Conservation (phyloP, 2,113 vertebrate genomes). For the Phaetusa simplex region DNA sequence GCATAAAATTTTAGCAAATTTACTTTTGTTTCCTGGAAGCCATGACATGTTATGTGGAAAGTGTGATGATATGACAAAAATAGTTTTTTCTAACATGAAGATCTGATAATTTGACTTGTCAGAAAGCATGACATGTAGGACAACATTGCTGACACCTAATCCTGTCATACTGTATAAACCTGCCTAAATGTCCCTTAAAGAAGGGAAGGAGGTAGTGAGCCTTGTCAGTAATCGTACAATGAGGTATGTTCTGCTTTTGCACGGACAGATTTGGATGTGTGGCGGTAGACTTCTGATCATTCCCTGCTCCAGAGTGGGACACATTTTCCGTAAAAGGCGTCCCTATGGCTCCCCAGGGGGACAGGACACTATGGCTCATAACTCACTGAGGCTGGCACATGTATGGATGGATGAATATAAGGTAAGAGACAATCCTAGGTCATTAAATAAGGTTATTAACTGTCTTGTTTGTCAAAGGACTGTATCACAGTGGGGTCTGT, state of each 20-base stretch:
- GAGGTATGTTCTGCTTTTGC: neutral
- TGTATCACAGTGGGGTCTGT: neutral
- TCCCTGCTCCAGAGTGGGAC: conserved; percentile 94
- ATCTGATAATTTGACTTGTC: neutral
- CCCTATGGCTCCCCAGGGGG: conserved; percentile 94
- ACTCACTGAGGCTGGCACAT: conserved; percentile 90
- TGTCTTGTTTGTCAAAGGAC: neutral
- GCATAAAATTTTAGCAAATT: neutral
- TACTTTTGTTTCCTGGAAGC: neutral
- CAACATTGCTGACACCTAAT: neutral
- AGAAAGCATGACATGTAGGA: neutral
- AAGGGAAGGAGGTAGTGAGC: neutral
- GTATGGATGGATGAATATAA: conserved; percentile 99
- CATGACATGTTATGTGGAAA: neutral
- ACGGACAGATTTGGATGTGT: conserved; percentile 96
- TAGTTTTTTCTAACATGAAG: neutral
- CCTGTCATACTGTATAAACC: neutral
- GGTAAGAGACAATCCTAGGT: conserved; percentile 65
- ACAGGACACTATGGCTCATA: conserved; percentile 96
- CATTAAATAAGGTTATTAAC: neutral
- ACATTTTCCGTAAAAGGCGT: conserved; percentile 95
- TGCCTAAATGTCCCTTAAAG: neutral
- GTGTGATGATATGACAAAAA: neutral
- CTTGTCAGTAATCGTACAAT: rapidly evolving
- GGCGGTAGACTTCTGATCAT: conserved; percentile 91